A percentile compares a stretch with the other conserved stretches of the same genome.
These are phyloP conservation scores for Tridacna gigas DNA, from an alignment of 2,888 invertebrate species.

Conservation along the genomic window DNA sequence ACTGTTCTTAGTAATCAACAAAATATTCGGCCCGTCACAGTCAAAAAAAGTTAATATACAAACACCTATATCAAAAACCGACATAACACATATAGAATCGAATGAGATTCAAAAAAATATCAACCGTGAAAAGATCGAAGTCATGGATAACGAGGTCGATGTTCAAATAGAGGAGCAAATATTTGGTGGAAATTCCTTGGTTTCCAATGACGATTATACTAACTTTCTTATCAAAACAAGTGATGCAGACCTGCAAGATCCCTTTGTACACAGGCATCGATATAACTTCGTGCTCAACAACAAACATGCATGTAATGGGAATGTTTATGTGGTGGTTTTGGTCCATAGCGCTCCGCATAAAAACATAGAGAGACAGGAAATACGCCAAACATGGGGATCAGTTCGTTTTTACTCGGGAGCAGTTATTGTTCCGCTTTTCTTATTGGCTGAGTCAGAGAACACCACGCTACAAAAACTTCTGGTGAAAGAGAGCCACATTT, in stretches of 20 bases:
- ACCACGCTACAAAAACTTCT: slow-evolving; percentile 46
- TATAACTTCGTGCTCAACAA: slow-evolving; percentile 56
- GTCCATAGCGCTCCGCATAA: slow-evolving; percentile 68
- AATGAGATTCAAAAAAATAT: background rate
- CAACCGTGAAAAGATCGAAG: background rate
- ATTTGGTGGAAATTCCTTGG: background rate
- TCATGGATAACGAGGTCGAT: background rate
- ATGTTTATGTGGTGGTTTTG: slow-evolving; percentile 57
- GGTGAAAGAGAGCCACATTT: slow-evolving; percentile 51
- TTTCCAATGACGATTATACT: slow-evolving; percentile 19
- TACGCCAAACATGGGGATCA: slow-evolving; percentile 71
- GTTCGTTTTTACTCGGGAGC: slow-evolving; percentile 47
- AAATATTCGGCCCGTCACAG: background rate
- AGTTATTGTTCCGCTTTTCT: slow-evolving; percentile 58
- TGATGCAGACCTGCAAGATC: slow-evolving; percentile 26
- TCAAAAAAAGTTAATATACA: background rate
- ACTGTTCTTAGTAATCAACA: slow-evolving; percentile 15
- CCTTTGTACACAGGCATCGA: slow-evolving; percentile 48
- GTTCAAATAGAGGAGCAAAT: background rate
- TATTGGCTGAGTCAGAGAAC: slow-evolving; percentile 53
- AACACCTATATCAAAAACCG: background rate
- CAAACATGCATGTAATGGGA: slow-evolving; percentile 49
- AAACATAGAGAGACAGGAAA: slow-evolving; percentile 50
- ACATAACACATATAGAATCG: background rate
- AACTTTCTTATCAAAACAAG: slow-evolving; percentile 27